Percentiles rank a stretch among this genome's conserved stretches.
Evolutionary conservation across 1,140 invertebrate genomes (phyloP).

Genomic region (Drosophila kurseongensis): DNA sequence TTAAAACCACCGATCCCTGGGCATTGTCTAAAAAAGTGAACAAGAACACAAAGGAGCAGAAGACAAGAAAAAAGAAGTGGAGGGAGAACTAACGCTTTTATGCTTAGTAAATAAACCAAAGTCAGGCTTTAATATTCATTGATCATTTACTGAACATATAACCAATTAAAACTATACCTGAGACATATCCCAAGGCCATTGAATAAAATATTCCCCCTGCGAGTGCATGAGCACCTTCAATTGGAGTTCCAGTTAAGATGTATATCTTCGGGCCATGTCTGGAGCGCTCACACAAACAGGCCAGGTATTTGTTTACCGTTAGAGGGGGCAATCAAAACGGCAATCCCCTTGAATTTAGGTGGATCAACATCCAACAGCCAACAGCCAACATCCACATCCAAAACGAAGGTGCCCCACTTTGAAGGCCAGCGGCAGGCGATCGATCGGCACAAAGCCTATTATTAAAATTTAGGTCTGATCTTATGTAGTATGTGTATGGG

Average conservation of each 20-base stretch:
- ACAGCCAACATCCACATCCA: not conserved
- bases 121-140: slow-evolving; percentile 37
- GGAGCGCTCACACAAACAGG: slow-evolving; percentile 2
- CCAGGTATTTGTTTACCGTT: slow-evolving; percentile 67
- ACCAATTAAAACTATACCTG: slow-evolving; percentile 22
- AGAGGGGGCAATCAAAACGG: slow-evolving; percentile 69
- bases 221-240: slow-evolving; percentile 29
- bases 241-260: slow-evolving; percentile 52
- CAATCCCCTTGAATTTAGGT: slow-evolving; percentile 1
- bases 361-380: no score
- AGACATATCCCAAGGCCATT: slow-evolving; percentile 31
- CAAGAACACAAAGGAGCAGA: slow-evolving; percentile 7
- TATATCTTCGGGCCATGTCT: slow-evolving; percentile 56
- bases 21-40: slow-evolving; percentile 14
- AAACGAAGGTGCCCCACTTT: slow-evolving; percentile 54
- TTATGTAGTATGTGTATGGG: not conserved
- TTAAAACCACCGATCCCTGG: slow-evolving; percentile 13
- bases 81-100: not conserved
- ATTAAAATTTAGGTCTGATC: slow-evolving; percentile 72
- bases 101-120: slow-evolving; percentile 8
- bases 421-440: slow-evolving; percentile 63
- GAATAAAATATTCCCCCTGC: not conserved
- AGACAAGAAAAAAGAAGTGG: not conserved
- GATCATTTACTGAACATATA: slow-evolving; percentile 6
- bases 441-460: slow-evolving; percentile 52